phyloP scores from a whole-genome alignment of 2,113 vertebrate genomes.

The Bubalus kerabau region DNA sequence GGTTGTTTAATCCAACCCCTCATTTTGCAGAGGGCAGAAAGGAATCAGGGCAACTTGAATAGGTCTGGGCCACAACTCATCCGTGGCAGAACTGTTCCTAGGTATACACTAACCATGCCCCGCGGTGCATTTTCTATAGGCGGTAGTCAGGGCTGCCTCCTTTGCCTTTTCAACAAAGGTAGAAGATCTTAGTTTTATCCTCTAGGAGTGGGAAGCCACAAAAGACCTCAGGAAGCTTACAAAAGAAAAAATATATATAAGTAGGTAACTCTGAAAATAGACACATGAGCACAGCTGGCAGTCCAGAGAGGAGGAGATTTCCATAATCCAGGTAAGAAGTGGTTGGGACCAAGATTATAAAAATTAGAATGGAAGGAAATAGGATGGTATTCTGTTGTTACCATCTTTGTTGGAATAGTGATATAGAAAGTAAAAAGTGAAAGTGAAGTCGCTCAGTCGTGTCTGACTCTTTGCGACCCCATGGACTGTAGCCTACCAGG shows the following conservation, averaged over 20 bases:
- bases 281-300: background rate
- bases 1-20: background rate
- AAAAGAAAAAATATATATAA: background rate
- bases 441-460: too few relatives aligned
- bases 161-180: background rate
- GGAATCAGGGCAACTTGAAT: background rate
- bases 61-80: background rate
- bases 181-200: background rate
- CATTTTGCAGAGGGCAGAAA: background rate
- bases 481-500: too few relatives aligned
- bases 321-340: background rate
- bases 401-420: background rate
- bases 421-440: background rate
- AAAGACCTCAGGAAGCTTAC: background rate
- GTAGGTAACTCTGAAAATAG: background rate
- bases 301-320: background rate
- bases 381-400: background rate
- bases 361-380: background rate
- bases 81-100: background rate
- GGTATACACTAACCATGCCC: rapidly evolving
- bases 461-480: too few relatives aligned
- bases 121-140: rapidly evolving
- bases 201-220: background rate
- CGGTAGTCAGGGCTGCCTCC: background rate
- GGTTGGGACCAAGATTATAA: background rate